These are phyloP conservation scores for Drosophila watanabei DNA, from an alignment of 1,140 invertebrate species.

Conservation along the genomic window DNA sequence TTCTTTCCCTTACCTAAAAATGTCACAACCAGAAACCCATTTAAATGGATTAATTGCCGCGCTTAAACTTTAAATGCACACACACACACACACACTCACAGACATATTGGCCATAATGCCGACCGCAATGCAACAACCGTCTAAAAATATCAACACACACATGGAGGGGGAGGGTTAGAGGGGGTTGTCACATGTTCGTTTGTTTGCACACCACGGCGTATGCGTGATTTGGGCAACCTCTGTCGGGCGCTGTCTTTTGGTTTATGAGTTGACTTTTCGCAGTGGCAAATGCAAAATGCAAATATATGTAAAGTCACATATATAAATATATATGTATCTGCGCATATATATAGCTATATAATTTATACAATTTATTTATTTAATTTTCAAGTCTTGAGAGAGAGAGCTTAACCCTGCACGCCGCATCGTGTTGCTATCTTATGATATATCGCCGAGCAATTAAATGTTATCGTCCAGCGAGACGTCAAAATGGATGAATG, in stretches of 20 bases:
- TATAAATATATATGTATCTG: background rate
- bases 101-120: background rate
- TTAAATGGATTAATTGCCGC: constrained; percentile 10
- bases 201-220: constrained; percentile 65
- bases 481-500: constrained; percentile 47
- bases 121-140: constrained; percentile 24
- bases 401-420: constrained; percentile 4
- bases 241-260: constrained; percentile 6
- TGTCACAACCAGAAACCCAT: background rate
- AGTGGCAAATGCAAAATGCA: constrained; percentile 44
- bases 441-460: constrained; percentile 80
- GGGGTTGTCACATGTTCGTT: constrained; percentile 13
- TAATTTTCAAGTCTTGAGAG: constrained; percentile 62
- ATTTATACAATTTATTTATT: constrained; percentile 66
- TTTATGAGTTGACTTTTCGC: constrained; percentile 56
- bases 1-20: background rate
- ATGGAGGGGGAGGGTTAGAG: background rate
- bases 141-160: constrained; percentile 24
- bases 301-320: constrained; percentile 43
- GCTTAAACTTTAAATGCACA: constrained; percentile 11
- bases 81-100: background rate
- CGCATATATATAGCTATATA: constrained; percentile 1
- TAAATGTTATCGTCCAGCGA: constrained; percentile 76
- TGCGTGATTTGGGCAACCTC: constrained; percentile 63
- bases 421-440: too few relatives aligned